Base-by-base conservation (phyloP, 2,797 vertebrate species). In the Enteromius afrohamiltoni region DNA sequence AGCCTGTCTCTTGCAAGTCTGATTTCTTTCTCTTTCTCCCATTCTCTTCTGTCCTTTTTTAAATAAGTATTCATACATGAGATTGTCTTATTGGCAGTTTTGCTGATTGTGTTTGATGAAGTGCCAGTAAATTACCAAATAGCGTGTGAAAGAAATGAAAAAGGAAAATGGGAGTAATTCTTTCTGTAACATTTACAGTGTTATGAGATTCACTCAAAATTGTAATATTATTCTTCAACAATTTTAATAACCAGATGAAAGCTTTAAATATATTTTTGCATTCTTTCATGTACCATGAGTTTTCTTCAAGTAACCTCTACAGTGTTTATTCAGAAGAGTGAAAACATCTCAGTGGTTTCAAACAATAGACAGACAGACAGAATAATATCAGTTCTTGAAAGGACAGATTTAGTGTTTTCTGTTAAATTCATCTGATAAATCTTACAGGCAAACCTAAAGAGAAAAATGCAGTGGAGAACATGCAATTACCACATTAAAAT, bases 21-120 rank as follows among this genome's bases (percentile, higher is more conserved):
- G 71, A 89, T 88, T 85, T 90, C 91, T 89, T 86, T 87, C 85
- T 64, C 23, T 64, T 21, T 79, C 60, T 45, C 47, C 77, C 42
- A 40, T 40, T 83, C 42, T 42, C 3, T 76, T 31, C 60, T 74
- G 58, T 49, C 88, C 90, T 45, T 89, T 88, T 88, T 45, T 45
- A 0, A 42, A 10, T 86, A 88, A 75, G 55, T 53, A 65, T 51
- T 51, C 87, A 84, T 88, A 89, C 88, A 88, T 92, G 91, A 92
- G 88, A 90, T 90, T 91, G 89, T 88, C 87, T 92, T 92, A 92
- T 92, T 93, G 89, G 93, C 90, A 90, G 91, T 92, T 93, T 89
- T 89, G 85, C 91, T 91, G 91, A 94, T 91, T 86, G 86, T 93
- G 90, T 92, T 93, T 93, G 91, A 93, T 93, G 83, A 74, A 86